These are phyloP conservation scores for Amphiprion percula DNA, from an alignment of 2,113 vertebrate species.

Conservation along the genomic window DNA sequence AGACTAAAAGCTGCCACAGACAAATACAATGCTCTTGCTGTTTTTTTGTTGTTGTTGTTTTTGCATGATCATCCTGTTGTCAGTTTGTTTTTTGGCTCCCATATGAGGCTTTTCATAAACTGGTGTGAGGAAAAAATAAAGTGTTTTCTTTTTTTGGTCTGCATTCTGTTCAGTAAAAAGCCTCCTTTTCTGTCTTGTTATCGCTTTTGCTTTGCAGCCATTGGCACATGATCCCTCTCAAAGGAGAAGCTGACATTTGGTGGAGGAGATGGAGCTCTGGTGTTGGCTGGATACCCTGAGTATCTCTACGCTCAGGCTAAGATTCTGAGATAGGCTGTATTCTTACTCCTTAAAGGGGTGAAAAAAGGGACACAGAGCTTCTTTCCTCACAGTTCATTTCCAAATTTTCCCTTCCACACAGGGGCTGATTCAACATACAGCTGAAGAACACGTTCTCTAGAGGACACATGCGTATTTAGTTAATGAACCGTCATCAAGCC, in stretches of 20 bases:
- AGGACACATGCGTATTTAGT: background rate
- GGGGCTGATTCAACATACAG: background rate
- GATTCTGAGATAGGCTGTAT: background rate
- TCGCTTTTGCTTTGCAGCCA: conserved; percentile 8
- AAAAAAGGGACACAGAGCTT: too few species aligned
- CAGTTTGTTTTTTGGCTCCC: conserved; percentile 22
- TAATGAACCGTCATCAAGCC: background rate
- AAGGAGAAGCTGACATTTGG: conserved; percentile 13
- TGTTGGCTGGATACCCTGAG: background rate
- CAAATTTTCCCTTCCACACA: background rate
- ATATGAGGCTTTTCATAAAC: conserved; percentile 9
- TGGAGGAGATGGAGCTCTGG: conserved; percentile 5
- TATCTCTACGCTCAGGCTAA: background rate
- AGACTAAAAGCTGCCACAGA: conserved; percentile 19
- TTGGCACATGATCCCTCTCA: conserved; percentile 14
- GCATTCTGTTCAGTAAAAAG: conserved; percentile 1
- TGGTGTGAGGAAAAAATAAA: background rate
- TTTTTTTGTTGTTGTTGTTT: background rate
- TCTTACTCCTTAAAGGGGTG: background rate
- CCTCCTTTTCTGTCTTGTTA: background rate
- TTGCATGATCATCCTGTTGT: conserved; percentile 1
- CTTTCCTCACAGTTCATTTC: too few species aligned
- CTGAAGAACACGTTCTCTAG: background rate
- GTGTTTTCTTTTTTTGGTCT: conserved; percentile 8
- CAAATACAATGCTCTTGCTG: conserved; percentile 13